phyloP scores from a whole-genome alignment of 53 echinoderm and acorn worm species.

The Hippasteria phrygiana region DNA sequence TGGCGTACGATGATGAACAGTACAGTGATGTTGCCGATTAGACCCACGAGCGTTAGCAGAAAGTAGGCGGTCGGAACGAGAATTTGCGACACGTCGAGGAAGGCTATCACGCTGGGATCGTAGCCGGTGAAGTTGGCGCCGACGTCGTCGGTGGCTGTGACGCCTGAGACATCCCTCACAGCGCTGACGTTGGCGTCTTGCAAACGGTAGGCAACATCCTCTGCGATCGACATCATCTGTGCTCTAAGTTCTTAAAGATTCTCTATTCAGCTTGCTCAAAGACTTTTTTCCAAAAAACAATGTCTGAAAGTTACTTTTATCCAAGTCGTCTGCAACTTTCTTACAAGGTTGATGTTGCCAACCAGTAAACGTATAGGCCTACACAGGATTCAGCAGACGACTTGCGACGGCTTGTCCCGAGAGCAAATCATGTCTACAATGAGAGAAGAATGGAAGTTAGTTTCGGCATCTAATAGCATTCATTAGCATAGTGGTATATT shows the following conservation, averaged over 20 bases:
- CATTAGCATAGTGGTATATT: background rate
- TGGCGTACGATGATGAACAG: slow-evolving; percentile 65
- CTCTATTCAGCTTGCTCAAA: background rate
- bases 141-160: background rate
- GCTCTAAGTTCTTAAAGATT: background rate
- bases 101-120: background rate
- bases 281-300: background rate
- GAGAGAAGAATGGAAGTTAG: background rate
- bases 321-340: background rate
- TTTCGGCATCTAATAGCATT: background rate
- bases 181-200: background rate
- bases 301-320: background rate
- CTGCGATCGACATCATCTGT: slow-evolving; percentile 6
- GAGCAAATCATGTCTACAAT: background rate
- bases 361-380: too few species aligned
- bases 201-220: background rate
- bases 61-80: slow-evolving; percentile 41
- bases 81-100: background rate
- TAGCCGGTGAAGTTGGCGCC: background rate
- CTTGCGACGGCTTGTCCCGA: background rate
- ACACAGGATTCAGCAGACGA: background rate
- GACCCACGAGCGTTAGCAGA: slow-evolving; percentile 52
- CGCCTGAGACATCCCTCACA: background rate
- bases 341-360: too few species aligned
- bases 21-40: slow-evolving; percentile 65